Evolutionary conservation across 2,888 invertebrate species (phyloP).

Genomic region (Thereva nobilitata): DNA sequence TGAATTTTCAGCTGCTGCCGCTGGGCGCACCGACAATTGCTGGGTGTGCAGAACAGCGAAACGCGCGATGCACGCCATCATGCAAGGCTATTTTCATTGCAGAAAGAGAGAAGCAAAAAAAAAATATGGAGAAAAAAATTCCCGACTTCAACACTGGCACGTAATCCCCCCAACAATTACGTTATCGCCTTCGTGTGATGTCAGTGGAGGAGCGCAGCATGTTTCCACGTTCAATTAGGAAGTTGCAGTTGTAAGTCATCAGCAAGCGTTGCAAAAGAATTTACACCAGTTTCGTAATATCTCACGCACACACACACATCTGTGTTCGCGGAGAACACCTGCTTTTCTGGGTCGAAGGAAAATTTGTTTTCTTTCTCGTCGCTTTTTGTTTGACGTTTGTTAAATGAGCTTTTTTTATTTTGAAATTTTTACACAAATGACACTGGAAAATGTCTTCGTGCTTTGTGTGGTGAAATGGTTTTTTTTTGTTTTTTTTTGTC

Average conservation of each 20-base stretch:
- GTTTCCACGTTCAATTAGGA: slow-evolving; percentile 17
- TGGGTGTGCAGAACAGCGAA: slow-evolving; percentile 2
- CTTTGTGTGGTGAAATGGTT: no score
- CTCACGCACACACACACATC: slow-evolving; percentile 2
- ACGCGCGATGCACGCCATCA: not conserved
- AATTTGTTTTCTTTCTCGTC: not conserved
- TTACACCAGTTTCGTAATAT: slow-evolving; percentile 14
- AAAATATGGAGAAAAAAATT: no score
- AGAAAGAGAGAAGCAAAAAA: no score
- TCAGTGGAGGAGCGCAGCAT: not conserved
- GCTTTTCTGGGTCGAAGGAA: slow-evolving; percentile 4
- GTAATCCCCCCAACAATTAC: no score
- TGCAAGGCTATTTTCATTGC: slow-evolving; percentile 8
- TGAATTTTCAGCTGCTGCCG: not conserved
- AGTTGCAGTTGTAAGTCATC: slow-evolving; percentile 29
- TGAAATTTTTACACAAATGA: no score
- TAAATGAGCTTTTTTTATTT: no score
- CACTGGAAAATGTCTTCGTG: no score
- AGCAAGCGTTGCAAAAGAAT: not conserved
- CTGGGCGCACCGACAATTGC: not conserved
- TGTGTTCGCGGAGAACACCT: slow-evolving; percentile 1
- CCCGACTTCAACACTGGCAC: no score
- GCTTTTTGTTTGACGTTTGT: no score
- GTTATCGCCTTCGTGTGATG: no score
- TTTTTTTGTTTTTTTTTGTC: no score